These are phyloP conservation scores for Nyctibius bracteatus DNA, from an alignment of 2,113 vertebrate species.

Conservation along the genomic window DNA sequence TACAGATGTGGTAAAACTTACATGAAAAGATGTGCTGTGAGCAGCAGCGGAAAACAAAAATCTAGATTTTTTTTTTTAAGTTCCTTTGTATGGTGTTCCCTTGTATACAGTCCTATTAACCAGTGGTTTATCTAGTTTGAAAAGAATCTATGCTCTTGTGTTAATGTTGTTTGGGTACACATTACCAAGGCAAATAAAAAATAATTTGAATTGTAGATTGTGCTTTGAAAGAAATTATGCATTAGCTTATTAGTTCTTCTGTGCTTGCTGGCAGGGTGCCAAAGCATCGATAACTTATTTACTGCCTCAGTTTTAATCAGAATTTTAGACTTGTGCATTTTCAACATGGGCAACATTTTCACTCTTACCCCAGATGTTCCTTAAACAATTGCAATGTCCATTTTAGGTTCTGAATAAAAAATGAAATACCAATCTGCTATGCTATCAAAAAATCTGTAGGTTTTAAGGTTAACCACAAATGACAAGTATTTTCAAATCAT, in stretches of 20 bases:
- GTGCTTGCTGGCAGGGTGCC: neutral
- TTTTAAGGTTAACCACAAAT: neutral
- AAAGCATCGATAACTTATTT: neutral
- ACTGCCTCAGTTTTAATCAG: neutral
- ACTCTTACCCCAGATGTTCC: neutral
- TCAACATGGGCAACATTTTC: neutral
- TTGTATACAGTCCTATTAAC: neutral
- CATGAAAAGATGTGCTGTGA: neutral
- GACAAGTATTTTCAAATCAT: neutral
- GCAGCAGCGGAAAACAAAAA: neutral
- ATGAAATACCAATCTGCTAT: neutral
- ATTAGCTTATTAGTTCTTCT: neutral
- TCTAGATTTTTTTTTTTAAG: neutral
- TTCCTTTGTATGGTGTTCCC: neutral
- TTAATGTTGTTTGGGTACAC: neutral
- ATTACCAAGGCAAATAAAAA: neutral
- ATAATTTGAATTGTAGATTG: neutral
- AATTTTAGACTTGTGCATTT: neutral
- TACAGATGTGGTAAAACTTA: neutral
- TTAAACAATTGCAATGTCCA: neutral
- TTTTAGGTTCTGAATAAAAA: neutral
- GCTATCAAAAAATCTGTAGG: fast-evolving
- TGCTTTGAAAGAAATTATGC: neutral
- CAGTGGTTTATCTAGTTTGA: neutral
- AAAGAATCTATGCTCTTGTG: neutral